Base-by-base conservation (phyloP, 2,113 vertebrate genomes). In the Alosa alosa region DNA sequence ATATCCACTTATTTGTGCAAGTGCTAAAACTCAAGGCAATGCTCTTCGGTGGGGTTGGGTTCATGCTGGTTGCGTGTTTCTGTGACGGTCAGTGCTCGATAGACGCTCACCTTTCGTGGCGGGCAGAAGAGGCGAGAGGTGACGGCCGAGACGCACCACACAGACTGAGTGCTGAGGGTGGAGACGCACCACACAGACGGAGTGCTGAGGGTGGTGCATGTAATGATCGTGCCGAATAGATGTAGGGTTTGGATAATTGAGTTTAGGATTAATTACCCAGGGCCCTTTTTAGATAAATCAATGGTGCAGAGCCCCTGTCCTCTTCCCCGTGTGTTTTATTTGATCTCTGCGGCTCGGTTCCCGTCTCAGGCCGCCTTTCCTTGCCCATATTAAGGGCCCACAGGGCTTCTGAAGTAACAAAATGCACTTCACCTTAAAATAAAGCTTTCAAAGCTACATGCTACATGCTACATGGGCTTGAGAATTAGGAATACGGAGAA, bases 181-280 rank as follows among this genome's bases (percentile, higher is more conserved):
- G n/a, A n/a, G n/a, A n/a, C n/a, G 85, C 60, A 57, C 31, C 41
- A 93, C 93, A 94, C 90, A 94, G 92, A 92, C 93, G 93, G 95
- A 94, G 96, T 45, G 93, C 94, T 95, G 96, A 44, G 93, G 94
- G 95, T 97, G 96, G 96, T 94, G 95, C 96, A 96, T 88, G 96
- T 98, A 97, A 97, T 97, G 96, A 97, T 95, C 95, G 94, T 94
- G 96, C 97, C 96, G 96, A 96, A 96, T 95, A 97, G 96, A 95
- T 97, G 97, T 97, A 96, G 96, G 96, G 96, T 96, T 97, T 96
- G 96, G 97, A 95, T 98, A 97, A 98, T 98, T 98, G 97, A 97
- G 96, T 97, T 99, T 97, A 96, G 98, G 97, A 99, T 98, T 98
- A 97, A 98, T 99, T 97, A 97, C 95, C 96, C 97, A 96, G 96